phyloP scores from a whole-genome alignment of 2,113 vertebrate genomes.

The Syngnathus floridae region DNA sequence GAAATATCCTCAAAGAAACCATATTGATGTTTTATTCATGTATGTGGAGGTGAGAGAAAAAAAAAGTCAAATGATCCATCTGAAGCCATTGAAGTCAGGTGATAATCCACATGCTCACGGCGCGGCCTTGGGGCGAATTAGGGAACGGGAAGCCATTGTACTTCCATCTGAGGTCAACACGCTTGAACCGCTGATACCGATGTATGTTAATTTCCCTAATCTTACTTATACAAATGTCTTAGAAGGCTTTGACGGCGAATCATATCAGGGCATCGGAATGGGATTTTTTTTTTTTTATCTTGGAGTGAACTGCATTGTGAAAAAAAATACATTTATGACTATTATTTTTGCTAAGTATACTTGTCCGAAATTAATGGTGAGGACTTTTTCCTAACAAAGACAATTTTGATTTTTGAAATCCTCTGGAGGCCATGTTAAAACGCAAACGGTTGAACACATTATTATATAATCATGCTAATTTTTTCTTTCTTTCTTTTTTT shows the following conservation, averaged over 20 bases:
- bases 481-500: not conserved
- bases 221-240: conserved; percentile 72
- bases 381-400: not conserved
- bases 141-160: conserved; percentile 60
- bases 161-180: conserved; percentile 66
- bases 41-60: not conserved
- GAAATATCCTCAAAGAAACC: conserved; percentile 53
- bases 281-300: conserved; percentile 22
- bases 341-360: not conserved
- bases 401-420: not conserved
- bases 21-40: conserved; percentile 68
- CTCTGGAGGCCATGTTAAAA: not conserved
- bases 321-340: not conserved
- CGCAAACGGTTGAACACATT: too few relatives aligned
- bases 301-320: not conserved
- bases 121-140: conserved; percentile 57
- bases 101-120: conserved; percentile 66
- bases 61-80: conserved; percentile 61
- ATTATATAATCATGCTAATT: not conserved
- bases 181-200: conserved; percentile 68
- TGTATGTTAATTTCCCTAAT: conserved; percentile 74
- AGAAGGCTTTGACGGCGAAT: conserved; percentile 68
- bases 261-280: conserved; percentile 65
- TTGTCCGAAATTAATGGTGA: too few relatives aligned
- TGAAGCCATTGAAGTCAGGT: conserved; percentile 64